Base-by-base conservation (phyloP, 2,113 vertebrate genomes). In the Cisticola juncidis region DNA sequence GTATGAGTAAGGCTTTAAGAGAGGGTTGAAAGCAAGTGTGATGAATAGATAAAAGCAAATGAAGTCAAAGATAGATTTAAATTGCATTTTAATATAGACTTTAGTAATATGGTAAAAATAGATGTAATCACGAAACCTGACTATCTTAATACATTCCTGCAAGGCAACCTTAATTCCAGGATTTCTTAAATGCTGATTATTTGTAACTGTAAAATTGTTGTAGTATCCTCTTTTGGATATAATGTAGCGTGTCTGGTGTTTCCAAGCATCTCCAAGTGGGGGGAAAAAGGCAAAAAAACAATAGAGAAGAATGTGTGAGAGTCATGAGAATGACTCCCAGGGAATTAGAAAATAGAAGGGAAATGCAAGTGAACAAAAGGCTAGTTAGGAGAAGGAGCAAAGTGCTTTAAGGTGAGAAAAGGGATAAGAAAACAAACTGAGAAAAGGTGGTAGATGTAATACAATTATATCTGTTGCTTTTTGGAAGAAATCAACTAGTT, bases 21-120 rank as follows among this genome's bases (percentile, higher is more conserved):
- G 82, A 93, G 71, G 76, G 71, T 78, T 95, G 92, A 90, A 96
- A 81, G 62, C 86, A 58, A 88, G 24, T 54, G 68, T 81, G 92
- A 88, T 93, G 88, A 94, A 92, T 86, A 93, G 91, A 68, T 93
- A 88, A 91, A 94, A 93, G 84, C 44, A 60, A 83, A 72, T 91
- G 65, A 76, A 86, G 82, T 86, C 90, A 93, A 95, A 96, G 90
- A 89, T 93, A 90, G 95, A 92, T 83, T 83, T 86, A 88, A 96
- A 96, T 94, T 88, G 72, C 86, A 88, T 94, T 93, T 92, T 93
- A 94, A 93, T 92, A 60, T 66, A 92, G 88, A 73, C 68, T 88
- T 96, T 61, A 92, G 86, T 78, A 92, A 68, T 86, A 74, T 28
- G 83, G 19, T 94, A 94, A 95, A 94, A 96, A 95, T 94, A 94